Conservation (phyloP, 1,140 invertebrate species). For the Heliconius himera region DNA sequence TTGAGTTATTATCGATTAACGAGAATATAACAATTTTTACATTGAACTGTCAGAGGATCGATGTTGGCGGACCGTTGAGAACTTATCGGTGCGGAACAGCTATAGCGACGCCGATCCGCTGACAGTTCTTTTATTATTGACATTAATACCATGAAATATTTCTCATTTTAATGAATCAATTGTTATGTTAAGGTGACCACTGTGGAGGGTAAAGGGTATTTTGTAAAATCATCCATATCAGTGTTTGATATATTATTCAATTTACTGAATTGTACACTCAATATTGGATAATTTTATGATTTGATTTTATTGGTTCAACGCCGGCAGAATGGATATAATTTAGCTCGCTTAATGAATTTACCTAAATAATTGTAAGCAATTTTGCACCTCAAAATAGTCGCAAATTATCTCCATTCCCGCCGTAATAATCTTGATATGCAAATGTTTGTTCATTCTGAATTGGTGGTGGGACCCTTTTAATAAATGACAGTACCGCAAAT, state of each 20-base stretch:
- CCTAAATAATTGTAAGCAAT: conserved; percentile 46
- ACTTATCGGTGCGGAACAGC: not conserved
- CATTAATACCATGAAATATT: conserved; percentile 24
- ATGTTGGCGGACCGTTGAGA: conserved; percentile 8
- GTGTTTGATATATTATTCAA: not conserved
- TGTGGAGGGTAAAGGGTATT: conserved; percentile 37
- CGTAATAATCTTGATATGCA: conserved; percentile 52
- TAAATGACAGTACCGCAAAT: conserved; percentile 39
- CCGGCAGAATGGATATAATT: conserved; percentile 50
- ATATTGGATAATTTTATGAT: conserved; percentile 50
- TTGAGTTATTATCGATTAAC: conserved; percentile 38
- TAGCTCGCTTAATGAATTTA: conserved; percentile 44
- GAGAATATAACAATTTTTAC: conserved; percentile 39
- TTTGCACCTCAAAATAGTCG: conserved; percentile 43
- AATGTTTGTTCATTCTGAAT: conserved; percentile 49
- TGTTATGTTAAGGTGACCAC: conserved; percentile 36
- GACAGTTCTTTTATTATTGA: conserved; percentile 39
- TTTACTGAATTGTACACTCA: conserved; percentile 15
- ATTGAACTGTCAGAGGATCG: conserved; percentile 55
- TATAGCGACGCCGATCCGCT: conserved; percentile 24
- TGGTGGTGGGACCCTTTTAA: conserved; percentile 58
- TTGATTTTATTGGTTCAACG: conserved; percentile 34
- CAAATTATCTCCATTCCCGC: conserved; percentile 48
- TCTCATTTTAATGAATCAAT: conserved; percentile 38
- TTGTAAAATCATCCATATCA: conserved; percentile 51